Evolutionary conservation across 2,888 invertebrate genomes (phyloP).

Genomic region (Noctua comes): DNA sequence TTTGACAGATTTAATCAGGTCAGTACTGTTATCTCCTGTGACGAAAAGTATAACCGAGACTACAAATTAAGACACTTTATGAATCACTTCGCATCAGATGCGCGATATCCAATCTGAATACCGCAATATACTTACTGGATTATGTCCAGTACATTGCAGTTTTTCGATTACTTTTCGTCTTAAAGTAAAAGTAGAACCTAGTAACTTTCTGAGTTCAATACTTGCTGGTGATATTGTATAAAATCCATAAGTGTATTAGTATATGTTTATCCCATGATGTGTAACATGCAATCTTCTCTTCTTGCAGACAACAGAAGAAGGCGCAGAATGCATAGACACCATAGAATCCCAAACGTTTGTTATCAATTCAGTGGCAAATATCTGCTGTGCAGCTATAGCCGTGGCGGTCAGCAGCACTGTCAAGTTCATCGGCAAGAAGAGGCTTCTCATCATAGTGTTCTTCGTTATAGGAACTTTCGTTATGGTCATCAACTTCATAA

Average conservation of each 20-base stretch:
- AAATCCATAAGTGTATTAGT: background rate
- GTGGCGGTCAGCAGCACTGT: constrained; percentile 78
- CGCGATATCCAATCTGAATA: background rate
- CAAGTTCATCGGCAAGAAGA: constrained; percentile 84
- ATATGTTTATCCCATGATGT: too few relatives aligned
- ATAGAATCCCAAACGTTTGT: constrained; percentile 81
- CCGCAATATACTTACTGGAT: background rate
- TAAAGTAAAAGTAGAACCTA: too few relatives aligned
- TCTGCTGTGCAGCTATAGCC: constrained; percentile 78
- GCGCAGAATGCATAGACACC: constrained; percentile 82
- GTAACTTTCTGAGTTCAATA: background rate
- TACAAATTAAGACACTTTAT: too few relatives aligned
- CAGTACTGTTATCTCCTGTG: constrained; percentile 7
- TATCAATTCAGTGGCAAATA: constrained; percentile 80
- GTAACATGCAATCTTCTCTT: constrained; percentile 10
- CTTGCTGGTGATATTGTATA: background rate
- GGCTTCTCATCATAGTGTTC: constrained; percentile 77
- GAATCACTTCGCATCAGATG: background rate
- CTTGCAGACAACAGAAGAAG: constrained; percentile 76
- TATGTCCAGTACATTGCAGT: background rate
- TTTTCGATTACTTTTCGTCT: background rate
- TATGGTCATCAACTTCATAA: constrained; percentile 82
- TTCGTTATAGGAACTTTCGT: constrained; percentile 78
- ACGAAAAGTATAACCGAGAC: too few relatives aligned
- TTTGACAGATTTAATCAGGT: constrained; percentile 80